Evolutionary conservation across 2,113 vertebrate genomes (phyloP), one percentile per base, ranked within the genome.

Genomic region (Pavo muticus): DNA sequence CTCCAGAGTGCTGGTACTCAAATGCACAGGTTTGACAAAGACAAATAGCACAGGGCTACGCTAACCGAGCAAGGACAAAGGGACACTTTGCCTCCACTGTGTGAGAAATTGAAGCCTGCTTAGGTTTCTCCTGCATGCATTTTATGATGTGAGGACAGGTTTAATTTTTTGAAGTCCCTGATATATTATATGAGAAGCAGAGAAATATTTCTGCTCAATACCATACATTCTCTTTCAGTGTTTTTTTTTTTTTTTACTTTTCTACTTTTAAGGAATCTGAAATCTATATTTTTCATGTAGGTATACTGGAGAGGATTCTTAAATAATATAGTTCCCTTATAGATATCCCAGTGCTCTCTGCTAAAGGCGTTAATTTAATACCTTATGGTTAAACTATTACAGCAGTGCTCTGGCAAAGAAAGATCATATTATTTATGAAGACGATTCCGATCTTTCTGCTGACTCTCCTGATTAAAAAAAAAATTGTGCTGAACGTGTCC

Each of bases 31-130:
- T 96, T 95, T 99, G 98, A 99, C 98, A 98, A 95, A 99, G 98
- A 99, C 98, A 98, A 98, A 99, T 99, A 98, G 97, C 97, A 93
- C 93, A 61, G 94, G 96, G 94, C 97, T 96, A 93, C 95, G 94
- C 94, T 97, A 97, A 93, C 92, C 6, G 93, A 98, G 97, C 98
- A 99, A 99, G 98, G 98, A 99, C 98, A 96, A 99, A 99, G 97
- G 98, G 98, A 99, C 98, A 73, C 64, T 81, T 63, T 92, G 92
- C 94, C 94, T 95, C 95, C 79, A 90, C 94, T 80, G 71, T 84
- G 96, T 89, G 91, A 97, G 90, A 97, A 97, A 96, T 84, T 76
- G 91, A 94, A 95, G 92, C 81, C 93, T 84, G 56, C 96, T 97
- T 94, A 96, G 86, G 94, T 94, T 97, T 97, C 95, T 95, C 78